Evolutionary conservation across 2,888 invertebrate species (phyloP).

Genomic region (Cyclophora punctaria): DNA sequence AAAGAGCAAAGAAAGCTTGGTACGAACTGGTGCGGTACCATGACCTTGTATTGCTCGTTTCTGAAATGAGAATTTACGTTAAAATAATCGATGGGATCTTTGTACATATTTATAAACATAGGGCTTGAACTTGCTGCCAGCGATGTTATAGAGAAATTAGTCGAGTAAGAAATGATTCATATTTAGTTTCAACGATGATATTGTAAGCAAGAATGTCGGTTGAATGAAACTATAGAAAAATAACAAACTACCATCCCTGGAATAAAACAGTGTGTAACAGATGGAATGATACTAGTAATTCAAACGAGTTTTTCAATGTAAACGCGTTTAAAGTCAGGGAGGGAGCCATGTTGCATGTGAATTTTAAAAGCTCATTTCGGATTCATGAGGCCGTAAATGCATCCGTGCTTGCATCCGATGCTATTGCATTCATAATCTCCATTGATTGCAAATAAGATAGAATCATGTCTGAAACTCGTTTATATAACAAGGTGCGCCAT

Average conservation of each 20-base stretch:
- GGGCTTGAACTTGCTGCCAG: slow-evolving; percentile 7
- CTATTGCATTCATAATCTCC: slow-evolving; percentile 48
- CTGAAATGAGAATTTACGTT: slow-evolving; percentile 38
- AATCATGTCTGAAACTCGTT: slow-evolving; percentile 35
- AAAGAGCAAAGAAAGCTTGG: slow-evolving; percentile 55
- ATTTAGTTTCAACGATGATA: slow-evolving; percentile 1
- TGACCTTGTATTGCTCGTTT: slow-evolving; percentile 59
- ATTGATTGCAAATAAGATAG: slow-evolving; percentile 66
- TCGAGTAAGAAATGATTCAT: slow-evolving; percentile 11
- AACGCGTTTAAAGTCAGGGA: no score
- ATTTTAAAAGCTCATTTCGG: slow-evolving; percentile 38
- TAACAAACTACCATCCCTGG: no score
- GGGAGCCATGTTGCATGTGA: slow-evolving; percentile 12
- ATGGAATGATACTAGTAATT: no score
- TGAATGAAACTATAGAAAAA: neutral
- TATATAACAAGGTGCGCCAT: slow-evolving; percentile 13
- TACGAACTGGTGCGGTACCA: slow-evolving; percentile 66
- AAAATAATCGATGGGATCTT: slow-evolving; percentile 52
- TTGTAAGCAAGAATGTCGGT: slow-evolving; percentile 2
- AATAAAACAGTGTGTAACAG: no score
- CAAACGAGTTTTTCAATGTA: no score
- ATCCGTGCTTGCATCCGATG: slow-evolving; percentile 32
- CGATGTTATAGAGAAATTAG: slow-evolving; percentile 1
- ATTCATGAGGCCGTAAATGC: slow-evolving; percentile 16
- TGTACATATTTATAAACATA: slow-evolving; percentile 32